Evolutionary conservation across 1,140 invertebrate species (phyloP).

Genomic region (Pteromalus puparum): DNA sequence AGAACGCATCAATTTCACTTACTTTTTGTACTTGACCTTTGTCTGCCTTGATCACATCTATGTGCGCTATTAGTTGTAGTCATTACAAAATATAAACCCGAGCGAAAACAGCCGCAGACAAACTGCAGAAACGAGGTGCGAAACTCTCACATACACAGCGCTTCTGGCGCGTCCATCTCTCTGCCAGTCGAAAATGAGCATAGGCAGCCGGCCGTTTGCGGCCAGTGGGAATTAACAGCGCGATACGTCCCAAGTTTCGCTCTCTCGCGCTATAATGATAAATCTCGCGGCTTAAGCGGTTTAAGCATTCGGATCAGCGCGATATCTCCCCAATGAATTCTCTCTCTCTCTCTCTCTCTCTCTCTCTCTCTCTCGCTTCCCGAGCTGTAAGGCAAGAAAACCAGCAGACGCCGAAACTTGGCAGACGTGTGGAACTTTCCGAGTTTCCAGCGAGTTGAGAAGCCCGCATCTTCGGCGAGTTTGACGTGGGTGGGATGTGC

Average conservation of each 20-base stretch:
- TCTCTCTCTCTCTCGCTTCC: too few species aligned
- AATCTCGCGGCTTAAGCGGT: conserved; percentile 55
- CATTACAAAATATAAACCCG: too few species aligned
- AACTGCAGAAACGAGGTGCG: conserved; percentile 26
- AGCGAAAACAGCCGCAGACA: background rate
- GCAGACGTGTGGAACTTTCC: background rate
- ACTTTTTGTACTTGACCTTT: too few species aligned
- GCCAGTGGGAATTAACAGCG: conserved; percentile 57
- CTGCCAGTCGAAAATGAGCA: conserved; percentile 55
- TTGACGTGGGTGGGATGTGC: background rate
- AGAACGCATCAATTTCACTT: too few species aligned
- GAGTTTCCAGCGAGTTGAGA: background rate
- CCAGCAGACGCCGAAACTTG: background rate
- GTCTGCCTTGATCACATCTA: too few species aligned
- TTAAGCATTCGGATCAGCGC: conserved; percentile 64
- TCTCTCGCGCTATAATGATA: conserved; percentile 56
- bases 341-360: background rate
- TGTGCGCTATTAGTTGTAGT: too few species aligned
- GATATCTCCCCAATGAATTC: conserved; percentile 59
- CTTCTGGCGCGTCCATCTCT: conserved; percentile 46
- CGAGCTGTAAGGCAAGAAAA: background rate
- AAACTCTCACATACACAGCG: conserved; percentile 45
- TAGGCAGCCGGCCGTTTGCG: conserved; percentile 48
- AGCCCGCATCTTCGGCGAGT: background rate
- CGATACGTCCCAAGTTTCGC: conserved; percentile 58